phyloP scores from a whole-genome alignment of 2,888 invertebrate genomes.

The Imbricaverruca yamaguchii region DNA sequence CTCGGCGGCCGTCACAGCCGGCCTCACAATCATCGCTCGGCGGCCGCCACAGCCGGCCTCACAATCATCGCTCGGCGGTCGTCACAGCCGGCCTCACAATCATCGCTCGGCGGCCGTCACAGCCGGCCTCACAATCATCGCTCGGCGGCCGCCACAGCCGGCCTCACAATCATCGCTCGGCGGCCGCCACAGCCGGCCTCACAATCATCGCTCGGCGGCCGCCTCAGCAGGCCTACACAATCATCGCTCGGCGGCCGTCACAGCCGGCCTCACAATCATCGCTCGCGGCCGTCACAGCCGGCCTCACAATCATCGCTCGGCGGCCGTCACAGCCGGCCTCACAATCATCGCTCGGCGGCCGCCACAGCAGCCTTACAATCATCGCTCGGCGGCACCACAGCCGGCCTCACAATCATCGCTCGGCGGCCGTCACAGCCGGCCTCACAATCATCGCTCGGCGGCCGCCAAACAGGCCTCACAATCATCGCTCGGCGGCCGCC shows the following conservation, averaged over 20 bases:
- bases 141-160: not conserved
- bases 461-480: not conserved
- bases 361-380: not conserved
- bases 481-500: not conserved
- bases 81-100: not conserved
- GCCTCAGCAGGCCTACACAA: not conserved
- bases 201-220: not conserved
- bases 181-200: not conserved
- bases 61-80: not conserved
- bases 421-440: not conserved
- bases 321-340: not conserved
- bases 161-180: not conserved
- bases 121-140: not conserved
- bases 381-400: not conserved
- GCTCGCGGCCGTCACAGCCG: not conserved
- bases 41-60: not conserved
- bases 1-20: not conserved
- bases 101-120: not conserved
- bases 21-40: not conserved
- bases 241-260: not conserved
- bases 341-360: not conserved
- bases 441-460: not conserved
- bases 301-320: not conserved
- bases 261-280: not conserved
- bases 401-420: not conserved